These are phyloP conservation scores for Hippasteria phrygiana DNA, from an alignment of 53 echinoderm and acorn worm genomes.

Conservation along the genomic window DNA sequence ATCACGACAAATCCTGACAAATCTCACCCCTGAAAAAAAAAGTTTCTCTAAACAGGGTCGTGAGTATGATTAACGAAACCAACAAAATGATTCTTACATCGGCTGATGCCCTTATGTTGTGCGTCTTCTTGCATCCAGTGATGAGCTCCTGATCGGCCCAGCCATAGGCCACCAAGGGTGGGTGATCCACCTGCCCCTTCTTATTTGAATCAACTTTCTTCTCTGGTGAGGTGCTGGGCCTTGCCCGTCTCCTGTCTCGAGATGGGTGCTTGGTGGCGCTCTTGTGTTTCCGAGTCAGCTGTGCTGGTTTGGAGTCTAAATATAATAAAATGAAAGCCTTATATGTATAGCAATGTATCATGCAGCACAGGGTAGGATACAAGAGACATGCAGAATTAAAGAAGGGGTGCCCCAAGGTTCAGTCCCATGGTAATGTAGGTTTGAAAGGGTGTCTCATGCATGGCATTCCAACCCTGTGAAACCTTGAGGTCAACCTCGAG, in stretches of 20 bases:
- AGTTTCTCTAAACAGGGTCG: neutral
- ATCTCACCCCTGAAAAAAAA: neutral
- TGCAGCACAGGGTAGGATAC: no score
- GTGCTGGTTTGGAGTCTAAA: neutral
- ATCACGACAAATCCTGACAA: no score
- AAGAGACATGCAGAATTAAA: no score
- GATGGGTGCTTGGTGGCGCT: neutral
- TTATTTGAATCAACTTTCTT: constrained; percentile 10
- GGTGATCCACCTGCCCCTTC: constrained; percentile 23
- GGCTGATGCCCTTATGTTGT: constrained; percentile 84
- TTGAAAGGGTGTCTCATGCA: no score
- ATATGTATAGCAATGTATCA: no score
- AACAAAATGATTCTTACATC: constrained; percentile 60
- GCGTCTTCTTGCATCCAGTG: constrained; percentile 81
- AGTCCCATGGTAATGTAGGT: no score
- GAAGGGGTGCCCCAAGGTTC: no score
- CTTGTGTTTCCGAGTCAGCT: neutral
- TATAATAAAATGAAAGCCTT: neutral
- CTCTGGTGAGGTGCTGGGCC: constrained; percentile 58
- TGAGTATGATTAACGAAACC: neutral
- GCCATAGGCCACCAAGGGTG: constrained; percentile 83
- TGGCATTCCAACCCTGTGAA: no score
- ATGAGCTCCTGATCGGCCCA: constrained; percentile 82
- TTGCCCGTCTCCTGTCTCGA: neutral
- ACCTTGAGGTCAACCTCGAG: no score